Percentiles rank a stretch among this genome's conserved stretches.
Evolutionary conservation across 2,888 invertebrate species (phyloP).

Genomic region (Steinernema carpocapsae): DNA sequence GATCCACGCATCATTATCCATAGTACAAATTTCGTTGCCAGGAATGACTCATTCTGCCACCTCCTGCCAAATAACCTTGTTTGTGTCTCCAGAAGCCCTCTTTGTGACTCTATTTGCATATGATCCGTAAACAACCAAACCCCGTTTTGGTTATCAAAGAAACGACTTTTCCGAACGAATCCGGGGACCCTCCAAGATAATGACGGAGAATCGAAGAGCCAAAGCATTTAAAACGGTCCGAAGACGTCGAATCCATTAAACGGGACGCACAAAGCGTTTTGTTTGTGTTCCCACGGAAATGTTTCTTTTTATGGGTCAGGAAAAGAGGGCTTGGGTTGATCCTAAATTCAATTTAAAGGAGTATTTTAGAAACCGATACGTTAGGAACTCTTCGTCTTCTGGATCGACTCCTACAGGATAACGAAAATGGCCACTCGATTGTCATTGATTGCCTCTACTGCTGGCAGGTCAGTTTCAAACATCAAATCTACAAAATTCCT

Average conservation of each 20-base stretch:
- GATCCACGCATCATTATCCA: too few relatives aligned
- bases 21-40: background rate
- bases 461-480: conserved; percentile 42
- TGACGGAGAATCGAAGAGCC: background rate
- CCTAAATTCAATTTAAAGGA: background rate
- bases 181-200: background rate
- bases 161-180: background rate
- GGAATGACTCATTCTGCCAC: background rate
- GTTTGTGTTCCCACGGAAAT: background rate
- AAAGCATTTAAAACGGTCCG: background rate
- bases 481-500: conserved; percentile 26
- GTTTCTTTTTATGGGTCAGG: background rate
- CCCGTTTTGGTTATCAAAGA: background rate
- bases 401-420: conserved; percentile 29
- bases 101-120: conserved; percentile 18
- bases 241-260: background rate
- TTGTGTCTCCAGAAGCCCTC: too few relatives aligned
- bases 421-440: conserved; percentile 38
- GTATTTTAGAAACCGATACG: conserved; percentile 37
- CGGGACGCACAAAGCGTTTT: background rate
- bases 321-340: background rate
- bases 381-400: conserved; percentile 38
- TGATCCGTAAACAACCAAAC: conserved; percentile 8
- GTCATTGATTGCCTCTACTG: conserved; percentile 45
- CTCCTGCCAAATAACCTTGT: too few relatives aligned